These are phyloP conservation scores for Xanthorhoe spadicearia DNA, from an alignment of 2,888 invertebrate species.

Conservation along the genomic window DNA sequence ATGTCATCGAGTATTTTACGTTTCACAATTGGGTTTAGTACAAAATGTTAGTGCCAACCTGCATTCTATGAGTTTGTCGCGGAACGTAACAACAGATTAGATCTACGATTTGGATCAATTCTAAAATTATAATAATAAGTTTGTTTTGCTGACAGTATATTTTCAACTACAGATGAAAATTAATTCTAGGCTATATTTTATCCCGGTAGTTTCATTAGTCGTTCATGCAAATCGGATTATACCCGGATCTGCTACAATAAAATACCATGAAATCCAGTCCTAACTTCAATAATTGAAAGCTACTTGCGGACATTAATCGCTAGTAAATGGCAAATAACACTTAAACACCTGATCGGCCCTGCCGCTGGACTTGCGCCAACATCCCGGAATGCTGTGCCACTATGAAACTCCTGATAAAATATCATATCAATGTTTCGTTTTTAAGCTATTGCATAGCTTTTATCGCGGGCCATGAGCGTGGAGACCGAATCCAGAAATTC, in stretches of 20 bases:
- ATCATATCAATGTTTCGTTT: background rate
- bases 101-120: background rate
- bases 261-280: background rate
- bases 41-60: background rate
- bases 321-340: slow-evolving; percentile 52
- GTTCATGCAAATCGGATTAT: too few species aligned
- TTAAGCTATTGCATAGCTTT: too few species aligned
- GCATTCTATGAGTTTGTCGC: background rate
- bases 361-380: slow-evolving; percentile 43
- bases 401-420: slow-evolving; percentile 3
- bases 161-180: too few species aligned
- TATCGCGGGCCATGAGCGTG: too few species aligned
- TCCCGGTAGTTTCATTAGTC: too few species aligned
- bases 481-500: too few species aligned
- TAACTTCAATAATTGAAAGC: slow-evolving; percentile 22
- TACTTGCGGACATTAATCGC: slow-evolving; percentile 36
- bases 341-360: slow-evolving; percentile 57
- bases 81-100: background rate
- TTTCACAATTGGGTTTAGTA: background rate
- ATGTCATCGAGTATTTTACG: background rate
- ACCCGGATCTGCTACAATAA: background rate
- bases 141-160: too few species aligned
- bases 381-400: slow-evolving; percentile 31
- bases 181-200: too few species aligned
- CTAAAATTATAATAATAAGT: background rate